These are phyloP conservation scores for Sebastes minor DNA, from an alignment of 2,797 vertebrate species.

Conservation along the genomic window DNA sequence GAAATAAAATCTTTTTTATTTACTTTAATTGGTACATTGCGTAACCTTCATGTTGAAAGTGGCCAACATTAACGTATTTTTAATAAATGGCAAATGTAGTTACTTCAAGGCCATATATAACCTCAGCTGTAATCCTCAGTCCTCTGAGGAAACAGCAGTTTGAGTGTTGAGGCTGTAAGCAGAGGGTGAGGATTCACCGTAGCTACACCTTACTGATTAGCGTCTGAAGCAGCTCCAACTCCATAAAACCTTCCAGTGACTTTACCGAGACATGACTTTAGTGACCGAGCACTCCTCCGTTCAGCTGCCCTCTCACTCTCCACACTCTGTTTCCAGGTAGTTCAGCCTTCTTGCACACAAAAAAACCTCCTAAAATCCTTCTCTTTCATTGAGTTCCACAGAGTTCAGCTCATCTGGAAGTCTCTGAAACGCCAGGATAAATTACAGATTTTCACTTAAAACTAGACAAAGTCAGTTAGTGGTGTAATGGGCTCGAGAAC, in stretches of 20 bases:
- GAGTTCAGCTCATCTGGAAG: neutral
- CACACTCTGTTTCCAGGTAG: neutral
- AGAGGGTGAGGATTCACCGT: neutral
- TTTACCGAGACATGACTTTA: neutral
- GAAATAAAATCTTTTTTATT: neutral
- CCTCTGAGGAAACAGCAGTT: neutral
- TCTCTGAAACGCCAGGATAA: conserved; percentile 8
- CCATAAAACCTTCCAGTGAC: neutral
- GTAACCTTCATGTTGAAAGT: neutral
- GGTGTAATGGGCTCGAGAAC: neutral
- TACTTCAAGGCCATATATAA: neutral
- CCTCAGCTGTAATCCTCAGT: neutral
- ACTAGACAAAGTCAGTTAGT: conserved; percentile 1
- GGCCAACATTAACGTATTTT: neutral
- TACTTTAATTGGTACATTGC: neutral
- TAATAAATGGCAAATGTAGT: neutral
- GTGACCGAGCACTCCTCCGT: neutral
- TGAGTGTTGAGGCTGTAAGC: neutral
- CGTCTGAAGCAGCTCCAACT: conserved; percentile 1
- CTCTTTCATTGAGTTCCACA: neutral
- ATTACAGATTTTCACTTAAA: neutral
- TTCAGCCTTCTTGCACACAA: neutral
- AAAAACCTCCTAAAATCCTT: neutral
- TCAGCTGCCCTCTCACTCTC: neutral
- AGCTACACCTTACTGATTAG: conserved; percentile 15